Base-by-base conservation (phyloP, 2,888 invertebrate species). In the Arctia plantaginis region DNA sequence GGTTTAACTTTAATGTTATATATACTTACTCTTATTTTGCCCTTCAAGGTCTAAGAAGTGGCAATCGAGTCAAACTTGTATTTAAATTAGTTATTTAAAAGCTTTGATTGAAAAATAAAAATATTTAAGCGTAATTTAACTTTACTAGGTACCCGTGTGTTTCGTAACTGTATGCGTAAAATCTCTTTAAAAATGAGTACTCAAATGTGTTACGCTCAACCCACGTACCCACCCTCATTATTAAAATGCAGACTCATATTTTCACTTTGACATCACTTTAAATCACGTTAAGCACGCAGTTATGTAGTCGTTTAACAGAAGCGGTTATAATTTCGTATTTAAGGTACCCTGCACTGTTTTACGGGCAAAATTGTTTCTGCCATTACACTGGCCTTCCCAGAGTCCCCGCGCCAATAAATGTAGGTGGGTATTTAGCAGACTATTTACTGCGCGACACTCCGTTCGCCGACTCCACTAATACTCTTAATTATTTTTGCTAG, bases 401-500 rank as follows among this genome's bases (percentile, higher is more conserved):
- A 90, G 91, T 90, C 90, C 90, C 89, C 79, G 88, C 90, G 88
- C 94, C 94, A 94, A 95, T 95, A 94, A 93, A 94, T 93, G 93
- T 94, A 94, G 94, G 92, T 93, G 94, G 93, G 94, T 93, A 93
- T 94, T 95, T 95, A 95, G 92, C 92, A 91, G 92, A 92, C 91
- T 93, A 94, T 95, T 95, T 94, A 94, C 91, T 93, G 92, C 90
- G 93, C 93, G 94, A 93, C 93, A 92, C 90, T 93, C 88, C 90
- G 92, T 92, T 90, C 90, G 89, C 89, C 91, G 91, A 93, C 93
- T 94, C 90, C 87, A 91, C 94, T 95, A 94, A 95, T 94, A 93
- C 94, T 94, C 95, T 94, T 95, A 95, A 95, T 95, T 95, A 95
- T 95, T 95, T 95, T 94, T 94, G 94, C 94, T 91, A 91, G 93